These are phyloP conservation scores for Rhinoptilus africanus DNA, from an alignment of 2,113 vertebrate genomes.

Conservation along the genomic window DNA sequence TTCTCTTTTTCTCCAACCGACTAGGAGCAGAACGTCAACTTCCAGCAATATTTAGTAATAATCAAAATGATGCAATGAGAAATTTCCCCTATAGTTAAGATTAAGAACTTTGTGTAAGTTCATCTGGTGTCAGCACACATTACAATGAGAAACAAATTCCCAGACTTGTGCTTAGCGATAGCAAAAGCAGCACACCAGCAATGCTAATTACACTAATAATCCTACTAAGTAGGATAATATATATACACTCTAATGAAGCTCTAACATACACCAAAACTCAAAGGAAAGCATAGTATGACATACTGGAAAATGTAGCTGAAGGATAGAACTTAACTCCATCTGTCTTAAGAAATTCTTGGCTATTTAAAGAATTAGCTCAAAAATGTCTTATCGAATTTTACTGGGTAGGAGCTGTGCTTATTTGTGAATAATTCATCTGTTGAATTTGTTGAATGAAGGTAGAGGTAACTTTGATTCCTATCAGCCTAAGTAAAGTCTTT, in stretches of 20 bases:
- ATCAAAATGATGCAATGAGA: constrained; percentile 45
- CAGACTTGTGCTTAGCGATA: neutral
- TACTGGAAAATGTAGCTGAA: neutral
- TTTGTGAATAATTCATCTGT: neutral
- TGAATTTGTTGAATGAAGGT: neutral
- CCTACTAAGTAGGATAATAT: neutral
- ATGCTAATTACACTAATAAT: constrained; percentile 66
- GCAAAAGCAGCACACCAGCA: constrained; percentile 25
- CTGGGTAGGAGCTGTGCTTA: neutral
- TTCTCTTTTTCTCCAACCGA: neutral
- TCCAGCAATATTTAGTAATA: constrained; percentile 56
- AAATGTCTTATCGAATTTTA: neutral
- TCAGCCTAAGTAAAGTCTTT: neutral
- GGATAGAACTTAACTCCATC: neutral
- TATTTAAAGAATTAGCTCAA: neutral
- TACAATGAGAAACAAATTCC: constrained; percentile 31
- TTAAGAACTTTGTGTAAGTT: constrained; percentile 51
- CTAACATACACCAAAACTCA: neutral
- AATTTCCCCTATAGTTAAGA: constrained; percentile 47
- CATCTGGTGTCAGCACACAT: constrained; percentile 24
- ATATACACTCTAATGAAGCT: constrained; percentile 35
- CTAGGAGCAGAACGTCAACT: constrained; percentile 20
- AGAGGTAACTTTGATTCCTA: neutral
- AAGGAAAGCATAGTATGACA: neutral
- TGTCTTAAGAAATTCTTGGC: neutral